These are phyloP conservation scores for Psilanteris sp. DNA, from an alignment of 1,140 invertebrate genomes.

Conservation along the genomic window DNA sequence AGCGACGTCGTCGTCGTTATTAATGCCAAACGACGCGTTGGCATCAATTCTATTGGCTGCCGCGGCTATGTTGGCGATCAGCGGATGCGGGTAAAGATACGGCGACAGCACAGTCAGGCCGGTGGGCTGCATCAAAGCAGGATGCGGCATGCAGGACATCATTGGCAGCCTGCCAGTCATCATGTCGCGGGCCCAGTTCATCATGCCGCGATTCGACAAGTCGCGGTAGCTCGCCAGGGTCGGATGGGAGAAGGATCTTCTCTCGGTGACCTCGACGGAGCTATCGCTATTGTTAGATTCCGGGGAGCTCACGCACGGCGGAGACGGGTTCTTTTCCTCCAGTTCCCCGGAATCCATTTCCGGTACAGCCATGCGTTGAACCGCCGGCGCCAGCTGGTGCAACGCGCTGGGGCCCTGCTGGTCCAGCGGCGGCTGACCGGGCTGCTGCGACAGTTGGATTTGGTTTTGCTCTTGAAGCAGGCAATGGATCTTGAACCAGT, in stretches of 20 bases:
- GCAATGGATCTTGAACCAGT: constrained; percentile 97
- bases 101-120: constrained; percentile 80
- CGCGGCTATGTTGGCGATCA: constrained; percentile 76
- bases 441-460: constrained; percentile 77
- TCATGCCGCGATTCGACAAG: constrained; percentile 62
- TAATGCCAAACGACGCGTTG: background rate
- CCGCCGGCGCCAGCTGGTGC: background rate
- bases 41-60: background rate
- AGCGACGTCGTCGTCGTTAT: too few relatives aligned
- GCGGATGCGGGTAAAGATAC: constrained; percentile 80
- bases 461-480: constrained; percentile 87
- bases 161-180: constrained; percentile 79
- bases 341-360: constrained; percentile 80
- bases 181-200: constrained; percentile 61
- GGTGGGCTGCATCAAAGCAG: constrained; percentile 74
- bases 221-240: constrained; percentile 29
- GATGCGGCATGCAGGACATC: constrained; percentile 83
- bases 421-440: background rate
- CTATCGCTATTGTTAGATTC: constrained; percentile 89
- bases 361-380: constrained; percentile 85
- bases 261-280: constrained; percentile 83
- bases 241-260: constrained; percentile 75
- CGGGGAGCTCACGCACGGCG: constrained; percentile 86
- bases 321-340: constrained; percentile 83
- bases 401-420: constrained; percentile 3